Evolutionary conservation across 2,113 vertebrate genomes (phyloP).

Genomic region (Morphnarchus princeps): DNA sequence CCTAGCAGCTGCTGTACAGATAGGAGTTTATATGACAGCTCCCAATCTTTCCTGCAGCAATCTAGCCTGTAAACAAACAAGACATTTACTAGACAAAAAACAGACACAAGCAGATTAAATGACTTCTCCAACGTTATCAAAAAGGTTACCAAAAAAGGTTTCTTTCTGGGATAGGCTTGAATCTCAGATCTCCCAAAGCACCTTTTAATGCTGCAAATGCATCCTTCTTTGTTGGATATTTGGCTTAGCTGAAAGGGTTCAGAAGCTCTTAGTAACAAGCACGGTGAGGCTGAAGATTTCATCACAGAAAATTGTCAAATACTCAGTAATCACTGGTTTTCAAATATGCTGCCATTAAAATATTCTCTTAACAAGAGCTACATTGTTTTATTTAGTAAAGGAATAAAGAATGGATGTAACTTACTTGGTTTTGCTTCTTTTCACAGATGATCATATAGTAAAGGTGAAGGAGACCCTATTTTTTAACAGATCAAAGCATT

Average conservation of each 20-base stretch:
- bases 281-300: not conserved
- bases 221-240: not conserved
- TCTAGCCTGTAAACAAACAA: not conserved
- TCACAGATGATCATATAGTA: not conserved
- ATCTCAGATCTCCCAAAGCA: not conserved
- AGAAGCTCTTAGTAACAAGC: not conserved
- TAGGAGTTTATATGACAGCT: not conserved
- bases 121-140: not conserved
- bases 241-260: not conserved
- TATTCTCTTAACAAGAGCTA: not conserved
- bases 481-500: slow-evolving; percentile 45
- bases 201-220: not conserved
- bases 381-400: not conserved
- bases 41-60: not conserved
- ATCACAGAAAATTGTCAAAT: not conserved
- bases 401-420: not conserved
- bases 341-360: not conserved
- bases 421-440: not conserved
- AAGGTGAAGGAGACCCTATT: slow-evolving; percentile 1
- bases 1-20: not conserved
- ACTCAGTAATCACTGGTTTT: not conserved
- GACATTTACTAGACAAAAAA: not conserved
- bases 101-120: not conserved
- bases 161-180: not conserved
- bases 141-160: not conserved